Base-by-base conservation (phyloP, 2,888 invertebrate genomes). In the Tachina lurida region DNA sequence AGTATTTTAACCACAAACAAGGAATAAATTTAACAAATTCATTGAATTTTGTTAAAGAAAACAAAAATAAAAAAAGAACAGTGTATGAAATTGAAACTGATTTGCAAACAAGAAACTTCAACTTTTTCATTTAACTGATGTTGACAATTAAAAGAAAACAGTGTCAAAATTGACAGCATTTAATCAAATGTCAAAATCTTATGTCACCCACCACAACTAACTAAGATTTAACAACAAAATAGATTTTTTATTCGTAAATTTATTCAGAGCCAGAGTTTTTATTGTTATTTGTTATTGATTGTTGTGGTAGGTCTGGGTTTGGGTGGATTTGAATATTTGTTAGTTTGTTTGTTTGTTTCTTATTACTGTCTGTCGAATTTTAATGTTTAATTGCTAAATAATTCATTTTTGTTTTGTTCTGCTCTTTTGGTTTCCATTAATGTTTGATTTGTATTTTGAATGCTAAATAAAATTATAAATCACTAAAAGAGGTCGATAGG, bases 111-210 rank as follows among this genome's bases (percentile, higher is more conserved):
- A 67, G 65, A 76, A 84, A 82, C 76, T 79, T 84, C 62, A 75
- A 82, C 79, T 80, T 79, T 58, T 82, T 62, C 43, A 52, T 65
- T 65, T 78, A 86, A 79, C 52, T 65, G 71, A 79, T 85, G 85
- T 86, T 87, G 88, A 87, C 87, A 88, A 88, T 88, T 88, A 88
- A 87, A 87, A 81, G 77, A 76, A 85, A 87, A 87, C 88, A 88
- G 89, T 87, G 88, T 88, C 88, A 88, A 87, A 88, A 82, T 83
- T 88, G 89, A 88, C 88, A 88, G 86, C 86, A 15, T 77, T 84
- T 86, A 88, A 88, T 89, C 88, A 89, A 89, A 88, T 88, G 88
- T 87, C 88, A 88, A 86, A 87, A 89, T 88, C 87, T 82, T 52
- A 76, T 79, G 82, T 86, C 85, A 86, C 85, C 82, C 82, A 86